Conservation (phyloP, 2,888 invertebrate genomes). For the Archips crataeganus region DNA sequence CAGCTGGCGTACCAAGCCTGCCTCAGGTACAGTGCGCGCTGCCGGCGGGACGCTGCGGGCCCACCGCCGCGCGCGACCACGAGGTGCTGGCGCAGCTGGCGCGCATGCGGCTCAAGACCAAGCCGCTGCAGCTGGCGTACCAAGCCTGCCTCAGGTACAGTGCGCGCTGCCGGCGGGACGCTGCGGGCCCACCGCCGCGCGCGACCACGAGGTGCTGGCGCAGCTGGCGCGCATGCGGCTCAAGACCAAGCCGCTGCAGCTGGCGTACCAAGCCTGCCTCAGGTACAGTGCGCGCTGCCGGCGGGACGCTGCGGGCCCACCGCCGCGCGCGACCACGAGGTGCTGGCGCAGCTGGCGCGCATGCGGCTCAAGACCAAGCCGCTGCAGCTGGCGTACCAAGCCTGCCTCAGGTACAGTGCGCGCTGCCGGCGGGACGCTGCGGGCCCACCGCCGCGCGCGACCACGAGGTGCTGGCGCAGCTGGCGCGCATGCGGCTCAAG, state of each 20-base stretch:
- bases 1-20: constrained; percentile 95
- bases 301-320: too few species aligned
- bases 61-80: constrained; percentile 88
- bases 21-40: constrained; percentile 88
- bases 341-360: constrained; percentile 86
- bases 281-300: constrained; percentile 12
- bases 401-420: constrained; percentile 85
- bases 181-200: too few species aligned
- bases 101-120: constrained; percentile 72
- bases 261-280: constrained; percentile 94
- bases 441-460: too few species aligned
- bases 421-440: too few species aligned
- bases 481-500: constrained; percentile 80
- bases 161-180: too few species aligned
- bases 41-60: constrained; percentile 89
- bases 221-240: constrained; percentile 93
- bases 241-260: constrained; percentile 97
- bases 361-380: constrained; percentile 72
- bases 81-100: constrained; percentile 94
- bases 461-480: constrained; percentile 65
- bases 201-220: too few species aligned
- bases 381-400: constrained; percentile 88
- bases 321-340: too few species aligned
- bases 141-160: constrained; percentile 89
- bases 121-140: constrained; percentile 84